Evolutionary conservation across 2,888 invertebrate genomes (phyloP), one percentile per base, ranked within the genome.

Genomic region (Ectobius pallidus): DNA sequence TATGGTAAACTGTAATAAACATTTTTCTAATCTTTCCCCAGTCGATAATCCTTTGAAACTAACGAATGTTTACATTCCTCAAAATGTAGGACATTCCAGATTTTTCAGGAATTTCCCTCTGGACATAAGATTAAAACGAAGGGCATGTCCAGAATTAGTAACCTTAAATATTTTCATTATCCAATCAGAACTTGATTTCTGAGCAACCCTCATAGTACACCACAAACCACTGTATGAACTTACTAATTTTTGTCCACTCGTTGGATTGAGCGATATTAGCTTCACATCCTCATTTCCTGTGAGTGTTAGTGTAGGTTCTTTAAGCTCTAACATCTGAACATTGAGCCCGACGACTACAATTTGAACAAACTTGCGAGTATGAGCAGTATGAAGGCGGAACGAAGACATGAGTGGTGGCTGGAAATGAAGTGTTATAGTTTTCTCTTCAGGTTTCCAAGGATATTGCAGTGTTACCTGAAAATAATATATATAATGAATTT

Each of bases 321-420:
- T 81, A 34, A 86, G 77, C 74, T 82, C 81, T 4, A 86, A 73
- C 14, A 79, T 77, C 71, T 83, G 83, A 72, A 75, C 77, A 34
- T 83, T 82, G 49, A 87, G 83, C 27, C 92, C 91, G 4, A 88
- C 87, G 3, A 92, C 87, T 44, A 90, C 87, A 30, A 96, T 89
- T 82, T 96, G 94, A 20, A 96, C 82, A 79, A 94, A 96, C 84
- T 97, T 97, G 77, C 93, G 86, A n/a, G 90, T 88, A 78, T 91
- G 89, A 1, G 93, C 92, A 0, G 97, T 96, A 74, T 95, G 92
- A 16, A 97, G 86, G 69, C 93, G 89, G 87, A 94, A 93, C 1
- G 89, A 88, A 0, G 93, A 89, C 77, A 89, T 88, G 81, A 97
- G 89, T 0, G 97, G 96, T 0, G 95, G 92, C 9, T 91, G 87